A percentile compares a stretch with the other conserved stretches of the same genome.
Conservation (phyloP, 1,140 invertebrate genomes). For the Spodoptera frugiperda region DNA sequence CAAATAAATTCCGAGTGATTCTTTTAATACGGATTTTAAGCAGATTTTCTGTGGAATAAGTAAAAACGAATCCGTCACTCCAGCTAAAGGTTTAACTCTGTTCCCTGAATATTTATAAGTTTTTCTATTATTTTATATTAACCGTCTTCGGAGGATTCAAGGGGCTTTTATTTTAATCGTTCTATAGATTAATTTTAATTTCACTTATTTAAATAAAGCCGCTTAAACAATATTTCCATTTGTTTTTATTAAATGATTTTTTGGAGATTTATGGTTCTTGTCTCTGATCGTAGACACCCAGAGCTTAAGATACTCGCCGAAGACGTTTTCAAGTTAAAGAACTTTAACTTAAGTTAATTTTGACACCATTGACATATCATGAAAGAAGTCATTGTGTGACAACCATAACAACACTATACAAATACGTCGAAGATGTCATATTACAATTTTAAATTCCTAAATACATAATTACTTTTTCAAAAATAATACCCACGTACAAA, state of each 20-base stretch:
- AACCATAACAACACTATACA: too few species aligned
- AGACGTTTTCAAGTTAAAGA: too few species aligned
- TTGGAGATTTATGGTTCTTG: neutral
- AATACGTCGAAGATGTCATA: too few species aligned
- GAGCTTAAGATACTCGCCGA: too few species aligned
- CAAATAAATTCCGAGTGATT: constrained; percentile 85
- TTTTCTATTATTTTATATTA: constrained; percentile 84
- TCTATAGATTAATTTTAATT: constrained; percentile 64
- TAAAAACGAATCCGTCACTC: constrained; percentile 85
- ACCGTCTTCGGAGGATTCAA: constrained; percentile 64
- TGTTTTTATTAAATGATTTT: constrained; percentile 27
- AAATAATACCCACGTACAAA: constrained; percentile 3
- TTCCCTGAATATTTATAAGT: constrained; percentile 85
- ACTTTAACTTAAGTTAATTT: too few species aligned
- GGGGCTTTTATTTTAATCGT: constrained; percentile 60
- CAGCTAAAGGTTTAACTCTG: constrained; percentile 77
- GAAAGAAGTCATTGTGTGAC: too few species aligned
- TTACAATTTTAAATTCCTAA: too few species aligned
- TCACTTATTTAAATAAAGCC: constrained; percentile 50
- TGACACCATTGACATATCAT: too few species aligned
- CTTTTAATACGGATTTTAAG: constrained; percentile 86
- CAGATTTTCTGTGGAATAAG: constrained; percentile 85
- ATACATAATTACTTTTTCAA: neutral
- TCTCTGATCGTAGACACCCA: too few species aligned
- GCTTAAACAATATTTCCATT: constrained; percentile 42